Evolutionary conservation across 2,797 vertebrate genomes (phyloP).

Genomic region (Austrolebias charrua): DNA sequence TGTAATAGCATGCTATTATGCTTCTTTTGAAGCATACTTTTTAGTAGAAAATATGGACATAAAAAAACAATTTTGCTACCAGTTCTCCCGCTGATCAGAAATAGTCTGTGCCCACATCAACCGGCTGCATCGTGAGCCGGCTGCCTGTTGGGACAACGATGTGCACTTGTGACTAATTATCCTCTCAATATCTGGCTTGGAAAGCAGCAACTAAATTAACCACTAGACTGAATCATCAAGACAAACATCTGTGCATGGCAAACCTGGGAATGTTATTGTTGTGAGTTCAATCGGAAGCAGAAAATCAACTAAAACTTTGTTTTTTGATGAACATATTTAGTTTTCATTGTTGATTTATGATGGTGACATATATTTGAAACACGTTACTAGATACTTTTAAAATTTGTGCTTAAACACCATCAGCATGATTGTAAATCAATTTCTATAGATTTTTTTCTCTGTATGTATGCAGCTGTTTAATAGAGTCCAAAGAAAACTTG

Average conservation of each 20-base stretch:
- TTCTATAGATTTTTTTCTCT: too few species aligned
- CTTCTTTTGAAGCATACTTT: constrained; percentile 33
- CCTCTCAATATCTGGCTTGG: constrained; percentile 48
- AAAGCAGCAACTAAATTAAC: constrained; percentile 42
- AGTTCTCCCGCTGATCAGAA: constrained; percentile 32
- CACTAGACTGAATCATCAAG: constrained; percentile 42
- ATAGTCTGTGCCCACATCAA: constrained; percentile 40
- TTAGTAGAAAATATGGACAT: constrained; percentile 43
- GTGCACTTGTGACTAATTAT: constrained; percentile 63
- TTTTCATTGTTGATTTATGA: background rate
- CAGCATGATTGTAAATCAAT: background rate
- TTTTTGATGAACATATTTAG: background rate
- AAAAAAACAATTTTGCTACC: constrained; percentile 52
- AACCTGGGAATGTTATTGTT: constrained; percentile 26
- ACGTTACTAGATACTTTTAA: background rate
- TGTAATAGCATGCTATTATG: constrained; percentile 18
- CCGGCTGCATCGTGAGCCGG: constrained; percentile 38
- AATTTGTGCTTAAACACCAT: background rate
- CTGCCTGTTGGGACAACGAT: constrained; percentile 50
- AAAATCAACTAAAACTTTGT: constrained; percentile 1
- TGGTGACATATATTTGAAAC: constrained; percentile 5
- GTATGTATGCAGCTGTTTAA: too few species aligned
- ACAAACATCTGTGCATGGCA: constrained; percentile 34
- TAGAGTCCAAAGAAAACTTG: background rate
- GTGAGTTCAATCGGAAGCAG: constrained; percentile 27